phyloP scores from a whole-genome alignment of 2,797 vertebrate genomes.

The Pseudochirops corinnae region DNA sequence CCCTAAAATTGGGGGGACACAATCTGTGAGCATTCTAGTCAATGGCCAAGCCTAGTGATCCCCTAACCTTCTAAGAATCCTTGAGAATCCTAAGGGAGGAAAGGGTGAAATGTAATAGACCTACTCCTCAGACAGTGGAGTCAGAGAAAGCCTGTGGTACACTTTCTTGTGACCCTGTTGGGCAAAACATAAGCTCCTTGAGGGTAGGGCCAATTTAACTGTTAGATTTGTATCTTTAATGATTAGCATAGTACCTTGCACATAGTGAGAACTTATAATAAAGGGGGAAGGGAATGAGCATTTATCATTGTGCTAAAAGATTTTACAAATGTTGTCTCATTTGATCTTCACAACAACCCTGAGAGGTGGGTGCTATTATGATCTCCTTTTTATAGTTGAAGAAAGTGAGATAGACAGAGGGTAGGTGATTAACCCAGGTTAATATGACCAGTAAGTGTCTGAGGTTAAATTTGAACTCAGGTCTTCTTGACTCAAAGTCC shows the following conservation, averaged over 20 bases:
- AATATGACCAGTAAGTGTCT: neutral
- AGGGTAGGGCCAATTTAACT: neutral
- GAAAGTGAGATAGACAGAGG: neutral
- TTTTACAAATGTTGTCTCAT: conserved; percentile 4
- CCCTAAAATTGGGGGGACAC: neutral
- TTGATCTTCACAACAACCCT: neutral
- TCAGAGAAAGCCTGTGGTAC: neutral
- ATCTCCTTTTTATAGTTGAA: neutral
- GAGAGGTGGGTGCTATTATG: neutral
- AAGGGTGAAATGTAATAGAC: neutral
- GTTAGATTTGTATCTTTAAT: neutral
- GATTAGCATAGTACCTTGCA: neutral
- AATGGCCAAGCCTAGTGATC: neutral
- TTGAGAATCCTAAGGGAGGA: neutral
- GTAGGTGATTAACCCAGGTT: neutral
- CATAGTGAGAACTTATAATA: neutral
- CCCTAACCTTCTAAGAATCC: neutral
- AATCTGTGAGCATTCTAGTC: neutral
- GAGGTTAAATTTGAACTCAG: neutral
- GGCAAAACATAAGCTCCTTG: neutral
- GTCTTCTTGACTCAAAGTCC: neutral
- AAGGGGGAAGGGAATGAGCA: neutral
- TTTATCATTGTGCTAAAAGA: neutral
- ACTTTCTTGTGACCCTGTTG: neutral
- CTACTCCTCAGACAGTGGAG: neutral